phyloP scores from a whole-genome alignment of 2,113 vertebrate genomes.

The Solenodon paradoxus region DNA sequence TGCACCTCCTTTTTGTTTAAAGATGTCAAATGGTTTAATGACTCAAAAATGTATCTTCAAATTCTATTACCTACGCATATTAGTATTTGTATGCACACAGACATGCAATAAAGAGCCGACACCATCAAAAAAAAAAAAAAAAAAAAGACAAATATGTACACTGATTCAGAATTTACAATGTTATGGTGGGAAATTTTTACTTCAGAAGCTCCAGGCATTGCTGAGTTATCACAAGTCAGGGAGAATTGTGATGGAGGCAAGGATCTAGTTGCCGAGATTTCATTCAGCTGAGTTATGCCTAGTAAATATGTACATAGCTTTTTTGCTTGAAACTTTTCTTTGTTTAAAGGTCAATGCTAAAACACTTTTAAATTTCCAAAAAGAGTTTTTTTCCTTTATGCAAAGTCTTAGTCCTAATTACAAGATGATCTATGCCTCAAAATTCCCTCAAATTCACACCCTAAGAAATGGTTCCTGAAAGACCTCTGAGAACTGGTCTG shows the following conservation, averaged over 20 bases:
- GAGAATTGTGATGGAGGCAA: not conserved
- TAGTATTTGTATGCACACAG: too few species aligned
- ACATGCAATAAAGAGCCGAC: not conserved
- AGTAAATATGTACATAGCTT: not conserved
- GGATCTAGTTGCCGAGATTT: not conserved
- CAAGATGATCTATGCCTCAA: not conserved
- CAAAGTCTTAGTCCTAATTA: not conserved
- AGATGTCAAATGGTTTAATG: not conserved
- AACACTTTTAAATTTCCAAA: not conserved
- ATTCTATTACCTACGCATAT: not conserved
- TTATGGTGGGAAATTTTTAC: not conserved
- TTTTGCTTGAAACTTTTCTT: not conserved
- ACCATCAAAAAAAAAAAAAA: not conserved
- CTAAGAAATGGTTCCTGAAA: not conserved
- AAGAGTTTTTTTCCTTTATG: not conserved
- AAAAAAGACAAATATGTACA: not conserved
- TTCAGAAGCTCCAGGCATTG: not conserved
- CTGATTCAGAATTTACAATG: not conserved
- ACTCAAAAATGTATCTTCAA: not conserved
- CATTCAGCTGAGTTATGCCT: not conserved
- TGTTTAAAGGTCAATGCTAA: not conserved
- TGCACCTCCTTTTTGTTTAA: too few species aligned
- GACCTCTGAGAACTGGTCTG: not conserved
- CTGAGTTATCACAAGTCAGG: not conserved
- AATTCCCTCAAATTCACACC: not conserved